A percentile compares a stretch with the other conserved stretches of the same genome.
Evolutionary conservation across 1,140 invertebrate species (phyloP).

Genomic region (Orius insidiosus): DNA sequence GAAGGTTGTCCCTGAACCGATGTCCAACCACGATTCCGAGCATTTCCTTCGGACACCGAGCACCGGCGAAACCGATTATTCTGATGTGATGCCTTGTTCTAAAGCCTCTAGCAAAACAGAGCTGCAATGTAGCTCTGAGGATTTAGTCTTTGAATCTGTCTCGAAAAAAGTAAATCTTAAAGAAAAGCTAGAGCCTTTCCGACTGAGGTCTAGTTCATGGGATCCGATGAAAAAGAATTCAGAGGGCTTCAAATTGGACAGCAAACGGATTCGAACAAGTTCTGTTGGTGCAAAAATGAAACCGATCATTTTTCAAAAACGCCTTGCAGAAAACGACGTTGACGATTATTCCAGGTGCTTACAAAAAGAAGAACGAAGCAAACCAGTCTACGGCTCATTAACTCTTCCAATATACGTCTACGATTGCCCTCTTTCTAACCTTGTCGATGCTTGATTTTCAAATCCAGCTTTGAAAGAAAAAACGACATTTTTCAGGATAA

Average conservation of each 20-base stretch:
- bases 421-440: slow-evolving; percentile 37
- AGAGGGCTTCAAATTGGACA: slow-evolving; percentile 13
- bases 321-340: slow-evolving; percentile 1
- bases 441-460: slow-evolving; percentile 18
- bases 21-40: slow-evolving; percentile 13
- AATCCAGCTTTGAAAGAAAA: slow-evolving; percentile 13
- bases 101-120: slow-evolving; percentile 10
- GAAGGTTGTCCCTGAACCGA: slow-evolving; percentile 11
- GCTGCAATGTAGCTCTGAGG: slow-evolving; percentile 1
- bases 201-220: slow-evolving; percentile 21
- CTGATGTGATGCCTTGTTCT: slow-evolving; percentile 15
- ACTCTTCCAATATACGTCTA: slow-evolving; percentile 49
- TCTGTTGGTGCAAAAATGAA: slow-evolving; percentile 20
- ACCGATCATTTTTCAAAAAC: slow-evolving; percentile 16
- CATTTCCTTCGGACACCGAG: slow-evolving; percentile 9
- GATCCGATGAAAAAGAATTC: slow-evolving; percentile 18
- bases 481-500: slow-evolving; percentile 12
- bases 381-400: slow-evolving; percentile 20
- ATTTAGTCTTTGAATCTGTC: slow-evolving; percentile 8
- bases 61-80: neutral
- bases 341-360: neutral
- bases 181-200: slow-evolving; percentile 15
- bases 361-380: neutral
- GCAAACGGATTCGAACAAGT: slow-evolving; percentile 17
- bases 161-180: slow-evolving; percentile 4